Percentiles rank a stretch among this genome's conserved stretches.
phyloP scores from a whole-genome alignment of 2,888 invertebrate genomes.

The Parnassius apollo region DNA sequence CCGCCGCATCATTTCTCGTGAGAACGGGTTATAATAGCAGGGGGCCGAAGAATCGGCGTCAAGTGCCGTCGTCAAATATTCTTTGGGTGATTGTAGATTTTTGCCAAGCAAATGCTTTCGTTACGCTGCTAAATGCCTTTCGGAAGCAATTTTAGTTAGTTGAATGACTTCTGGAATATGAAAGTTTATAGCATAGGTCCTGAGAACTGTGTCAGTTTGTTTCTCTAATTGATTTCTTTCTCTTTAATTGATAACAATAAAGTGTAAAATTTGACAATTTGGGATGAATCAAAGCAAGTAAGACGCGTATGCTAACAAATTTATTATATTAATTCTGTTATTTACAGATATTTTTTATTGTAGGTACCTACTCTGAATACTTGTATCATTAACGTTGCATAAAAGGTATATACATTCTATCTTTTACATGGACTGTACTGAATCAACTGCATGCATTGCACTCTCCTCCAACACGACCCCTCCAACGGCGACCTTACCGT shows the following conservation, averaged over 20 bases:
- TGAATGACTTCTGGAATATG: slow-evolving; percentile 42
- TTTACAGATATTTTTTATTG: no score
- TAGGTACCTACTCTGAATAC: no score
- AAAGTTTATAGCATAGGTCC: slow-evolving; percentile 50
- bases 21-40: slow-evolving; percentile 58
- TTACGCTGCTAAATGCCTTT: slow-evolving; percentile 64
- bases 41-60: slow-evolving; percentile 39
- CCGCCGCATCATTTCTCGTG: slow-evolving; percentile 73
- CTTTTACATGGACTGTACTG: no score
- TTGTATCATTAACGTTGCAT: no score
- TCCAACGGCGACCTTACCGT: no score
- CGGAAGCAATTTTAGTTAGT: slow-evolving; percentile 61
- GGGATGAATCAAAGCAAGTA: slow-evolving; percentile 14
- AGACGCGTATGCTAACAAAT: background rate
- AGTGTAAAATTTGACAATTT: slow-evolving; percentile 30
- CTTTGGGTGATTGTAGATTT: slow-evolving; percentile 69
- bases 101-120: slow-evolving; percentile 75
- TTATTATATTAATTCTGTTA: no score
- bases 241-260: slow-evolving; percentile 28
- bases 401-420: no score
- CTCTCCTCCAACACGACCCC: no score
- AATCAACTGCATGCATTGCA: no score
- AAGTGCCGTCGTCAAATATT: slow-evolving; percentile 65
- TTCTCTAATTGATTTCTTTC: slow-evolving; percentile 38
- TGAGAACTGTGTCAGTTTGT: slow-evolving; percentile 66